Conservation (phyloP, 2,797 vertebrate genomes). For the Ambastaia sidthimunki region DNA sequence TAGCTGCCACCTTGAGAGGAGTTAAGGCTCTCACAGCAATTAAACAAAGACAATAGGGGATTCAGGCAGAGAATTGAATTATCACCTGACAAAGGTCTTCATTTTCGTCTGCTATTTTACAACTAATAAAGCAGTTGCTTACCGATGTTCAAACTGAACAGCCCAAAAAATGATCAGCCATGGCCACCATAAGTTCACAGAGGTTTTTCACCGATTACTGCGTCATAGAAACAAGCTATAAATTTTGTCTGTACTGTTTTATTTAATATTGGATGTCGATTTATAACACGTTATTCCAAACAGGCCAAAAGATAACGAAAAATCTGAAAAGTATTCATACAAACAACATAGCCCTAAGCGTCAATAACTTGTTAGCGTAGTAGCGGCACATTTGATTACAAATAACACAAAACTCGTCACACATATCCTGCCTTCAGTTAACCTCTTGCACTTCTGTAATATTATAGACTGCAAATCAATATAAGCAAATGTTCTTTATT, state of each 20-base stretch:
- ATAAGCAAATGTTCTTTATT: constrained; percentile 43
- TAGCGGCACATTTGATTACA: constrained; percentile 81
- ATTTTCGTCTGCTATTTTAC: not conserved
- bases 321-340: not conserved
- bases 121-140: constrained; percentile 21
- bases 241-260: too few relatives aligned
- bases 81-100: constrained; percentile 59
- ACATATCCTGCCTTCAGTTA: constrained; percentile 60
- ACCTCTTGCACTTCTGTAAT: not conserved
- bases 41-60: constrained; percentile 63
- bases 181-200: not conserved
- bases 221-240: not conserved
- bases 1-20: constrained; percentile 62
- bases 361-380: constrained; percentile 46
- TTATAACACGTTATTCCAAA: not conserved
- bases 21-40: constrained; percentile 68
- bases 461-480: constrained; percentile 47
- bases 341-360: not conserved
- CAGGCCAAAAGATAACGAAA: not conserved
- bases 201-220: constrained; percentile 1
- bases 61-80: constrained; percentile 66
- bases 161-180: not conserved
- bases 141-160: constrained; percentile 22
- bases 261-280: not conserved
- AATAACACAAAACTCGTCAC: constrained; percentile 64